These are phyloP conservation scores for Eulemur albifrons DNA, from an alignment of 2,797 vertebrate genomes.

Conservation along the genomic window DNA sequence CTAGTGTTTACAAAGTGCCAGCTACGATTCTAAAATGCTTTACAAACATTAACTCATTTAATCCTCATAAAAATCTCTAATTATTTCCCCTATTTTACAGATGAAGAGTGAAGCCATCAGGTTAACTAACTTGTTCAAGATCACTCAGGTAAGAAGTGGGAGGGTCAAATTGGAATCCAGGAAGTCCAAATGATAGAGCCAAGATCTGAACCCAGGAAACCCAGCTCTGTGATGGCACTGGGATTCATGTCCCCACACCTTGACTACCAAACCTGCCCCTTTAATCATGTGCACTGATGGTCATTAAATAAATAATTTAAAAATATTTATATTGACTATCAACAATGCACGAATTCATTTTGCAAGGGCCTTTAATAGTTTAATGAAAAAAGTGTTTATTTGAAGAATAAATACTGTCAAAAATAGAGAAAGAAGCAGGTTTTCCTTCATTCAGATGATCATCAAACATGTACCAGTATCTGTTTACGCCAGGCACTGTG, in stretches of 20 bases:
- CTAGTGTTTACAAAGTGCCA: background rate
- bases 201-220: background rate
- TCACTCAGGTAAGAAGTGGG: background rate
- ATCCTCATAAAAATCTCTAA: background rate
- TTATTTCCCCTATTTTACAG: background rate
- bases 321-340: background rate
- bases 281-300: background rate
- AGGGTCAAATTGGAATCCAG: background rate
- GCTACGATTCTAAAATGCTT: background rate
- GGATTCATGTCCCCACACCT: background rate
- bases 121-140: background rate
- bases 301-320: background rate
- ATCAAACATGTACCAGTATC: background rate
- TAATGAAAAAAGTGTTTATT: background rate
- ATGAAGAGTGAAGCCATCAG: background rate
- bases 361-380: background rate
- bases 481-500: background rate
- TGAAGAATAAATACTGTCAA: background rate
- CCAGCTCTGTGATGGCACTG: accelerated
- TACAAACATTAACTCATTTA: background rate
- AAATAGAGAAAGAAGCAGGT: background rate
- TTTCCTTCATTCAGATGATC: background rate
- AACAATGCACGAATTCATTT: background rate
- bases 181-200: background rate
- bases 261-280: too few species aligned